These are phyloP conservation scores for Acipenser transmontanus DNA, from an alignment of 2,797 vertebrate species.

Conservation along the genomic window DNA sequence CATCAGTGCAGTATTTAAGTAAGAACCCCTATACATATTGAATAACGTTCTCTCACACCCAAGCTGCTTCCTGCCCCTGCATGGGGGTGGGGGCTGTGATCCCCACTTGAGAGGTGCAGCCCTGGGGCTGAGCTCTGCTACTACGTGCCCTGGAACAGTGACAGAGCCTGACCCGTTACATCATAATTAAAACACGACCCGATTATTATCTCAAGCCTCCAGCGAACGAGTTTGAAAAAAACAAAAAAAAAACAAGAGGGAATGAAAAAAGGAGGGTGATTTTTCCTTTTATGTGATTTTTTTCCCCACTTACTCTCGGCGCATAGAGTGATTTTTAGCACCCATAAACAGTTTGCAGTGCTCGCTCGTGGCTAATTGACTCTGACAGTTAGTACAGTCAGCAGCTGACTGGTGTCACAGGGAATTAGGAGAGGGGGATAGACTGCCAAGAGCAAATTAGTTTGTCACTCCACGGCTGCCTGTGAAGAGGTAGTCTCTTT, in stretches of 20 bases:
- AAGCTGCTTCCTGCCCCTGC: too few species aligned
- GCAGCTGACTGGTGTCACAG: constrained; percentile 64
- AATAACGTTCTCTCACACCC: too few species aligned
- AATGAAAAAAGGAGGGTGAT: too few species aligned
- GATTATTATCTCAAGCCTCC: constrained; percentile 10
- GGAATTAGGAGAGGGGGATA: constrained; percentile 54
- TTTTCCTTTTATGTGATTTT: neutral
- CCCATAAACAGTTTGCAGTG: constrained; percentile 50
- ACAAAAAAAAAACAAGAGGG: too few species aligned
- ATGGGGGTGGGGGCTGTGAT: too few species aligned
- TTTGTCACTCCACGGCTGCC: constrained; percentile 44
- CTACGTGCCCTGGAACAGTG: too few species aligned
- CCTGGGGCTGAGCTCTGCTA: too few species aligned
- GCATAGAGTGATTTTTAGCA: constrained; percentile 48
- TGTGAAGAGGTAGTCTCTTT: too few species aligned
- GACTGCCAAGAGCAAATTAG: constrained; percentile 54
- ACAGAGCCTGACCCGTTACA: too few species aligned
- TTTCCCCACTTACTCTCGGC: constrained; percentile 30
- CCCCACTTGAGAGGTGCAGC: too few species aligned
- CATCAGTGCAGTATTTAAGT: too few species aligned
- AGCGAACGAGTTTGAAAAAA: neutral
- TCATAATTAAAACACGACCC: neutral
- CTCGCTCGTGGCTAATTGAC: constrained; percentile 55
- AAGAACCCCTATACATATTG: too few species aligned
- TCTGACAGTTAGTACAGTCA: constrained; percentile 61